Conservation (phyloP, 2,113 vertebrate genomes). For the pig (Sus scrofa) region T2T-Sscrofa CM000819.6:92973501-92974000, state of each 20-base stretch:
- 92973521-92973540: background rate
- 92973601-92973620: background rate
- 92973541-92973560: background rate
- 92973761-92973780: background rate
- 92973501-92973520: background rate
- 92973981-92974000: background rate
- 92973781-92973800: background rate
- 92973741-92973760: background rate
- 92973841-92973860: background rate
- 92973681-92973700: background rate
- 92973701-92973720: background rate
- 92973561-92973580: background rate
- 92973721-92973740: background rate
- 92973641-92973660: background rate
- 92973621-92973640: background rate
- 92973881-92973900: background rate
- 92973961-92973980: background rate
- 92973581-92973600: background rate
- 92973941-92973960: background rate
- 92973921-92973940: background rate
- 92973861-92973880: background rate
- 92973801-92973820: background rate
- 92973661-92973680: background rate
- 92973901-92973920: background rate
- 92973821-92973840: too few species aligned